Base-by-base conservation (phyloP, 2,888 invertebrate genomes). In the Epicampocera succincta region DNA sequence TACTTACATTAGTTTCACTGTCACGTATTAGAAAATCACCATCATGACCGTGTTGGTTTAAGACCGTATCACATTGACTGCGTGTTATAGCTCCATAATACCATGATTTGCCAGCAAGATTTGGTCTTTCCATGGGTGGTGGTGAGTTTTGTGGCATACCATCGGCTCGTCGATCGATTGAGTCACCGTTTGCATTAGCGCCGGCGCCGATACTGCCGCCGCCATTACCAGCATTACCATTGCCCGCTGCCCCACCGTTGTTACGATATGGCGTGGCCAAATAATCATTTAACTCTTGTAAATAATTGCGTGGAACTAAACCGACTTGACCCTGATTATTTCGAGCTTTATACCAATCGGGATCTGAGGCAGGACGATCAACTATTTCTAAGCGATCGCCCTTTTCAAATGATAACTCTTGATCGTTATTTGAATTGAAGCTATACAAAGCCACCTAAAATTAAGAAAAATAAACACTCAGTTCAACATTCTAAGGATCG, bases 11-110 rank as follows among this genome's bases (percentile, higher is more conserved):
- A 87, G 99, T 99, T 93, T 99, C 99, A 90, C 98, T 98, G 92
- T 99, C 99, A 87, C 99, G 93, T 88, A 99, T 98, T 89, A 99
- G 95, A 93, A 98, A 99, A 92, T 99, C 99, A 12, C 99, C 99
- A 92, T 99, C 98, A 89, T 96, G 96, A 17, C 98, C 99, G 91
- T 96, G 96, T 90, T 97, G 96, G 92, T 97, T 97, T 90, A 99
- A 94, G 90, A 99, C 93, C 87, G 95, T 95, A 92, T 99, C 99
- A 93, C 99, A 99, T 92, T 99, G 98, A 87, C 96, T 96, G 88
- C 99, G 94, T 58, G 98, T 96, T 89, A 99, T 96, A 90, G 95
- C 95, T 80, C 99, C 99, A 92, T 96, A 99, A 92, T 99, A 99
- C 99, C 99, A 99, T 56, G 96, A 95, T 92, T 97, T 97, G 44